These are phyloP conservation scores for Cossypha caffra DNA, from an alignment of 2,797 vertebrate genomes.

Conservation along the genomic window DNA sequence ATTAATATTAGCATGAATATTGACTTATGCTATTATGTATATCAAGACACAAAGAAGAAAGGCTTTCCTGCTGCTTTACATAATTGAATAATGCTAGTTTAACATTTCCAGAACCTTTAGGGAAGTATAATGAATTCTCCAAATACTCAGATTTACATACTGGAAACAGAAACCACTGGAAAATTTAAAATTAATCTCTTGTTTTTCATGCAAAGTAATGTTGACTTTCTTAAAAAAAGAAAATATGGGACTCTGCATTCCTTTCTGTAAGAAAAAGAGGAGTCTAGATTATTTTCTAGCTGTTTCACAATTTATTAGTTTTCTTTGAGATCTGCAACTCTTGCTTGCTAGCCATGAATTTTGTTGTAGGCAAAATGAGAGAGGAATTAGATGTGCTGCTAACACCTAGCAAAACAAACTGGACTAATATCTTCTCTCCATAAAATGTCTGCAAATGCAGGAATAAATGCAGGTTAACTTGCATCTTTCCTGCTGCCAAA, in stretches of 20 bases:
- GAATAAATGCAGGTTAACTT: not conserved
- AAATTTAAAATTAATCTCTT: not conserved
- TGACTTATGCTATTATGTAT: slow-evolving; percentile 34
- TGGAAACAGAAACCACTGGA: not conserved
- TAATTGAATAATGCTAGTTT: slow-evolving; percentile 49
- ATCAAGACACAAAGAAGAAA: slow-evolving; percentile 17
- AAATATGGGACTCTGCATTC: rapidly evolving
- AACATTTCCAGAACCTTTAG: slow-evolving; percentile 43
- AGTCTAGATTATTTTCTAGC: not conserved
- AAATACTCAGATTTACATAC: slow-evolving; percentile 20
- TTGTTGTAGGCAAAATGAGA: not conserved
- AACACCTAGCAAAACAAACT: not conserved
- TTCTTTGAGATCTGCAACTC: not conserved
- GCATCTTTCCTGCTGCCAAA: not conserved
- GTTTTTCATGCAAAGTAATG: not conserved
- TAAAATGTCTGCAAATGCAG: not conserved
- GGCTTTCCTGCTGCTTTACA: slow-evolving; percentile 42
- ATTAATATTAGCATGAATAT: slow-evolving; percentile 42
- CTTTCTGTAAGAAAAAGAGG: not conserved
- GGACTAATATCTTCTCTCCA: not conserved
- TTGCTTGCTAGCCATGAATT: not conserved
- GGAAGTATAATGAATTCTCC: slow-evolving; percentile 35
- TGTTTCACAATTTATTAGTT: not conserved
- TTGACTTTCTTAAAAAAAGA: not conserved
- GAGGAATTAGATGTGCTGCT: not conserved